Percentiles rank a stretch among this genome's conserved stretches.
Conservation (phyloP, 2,888 invertebrate genomes). For the Achlya flavicornis region DNA sequence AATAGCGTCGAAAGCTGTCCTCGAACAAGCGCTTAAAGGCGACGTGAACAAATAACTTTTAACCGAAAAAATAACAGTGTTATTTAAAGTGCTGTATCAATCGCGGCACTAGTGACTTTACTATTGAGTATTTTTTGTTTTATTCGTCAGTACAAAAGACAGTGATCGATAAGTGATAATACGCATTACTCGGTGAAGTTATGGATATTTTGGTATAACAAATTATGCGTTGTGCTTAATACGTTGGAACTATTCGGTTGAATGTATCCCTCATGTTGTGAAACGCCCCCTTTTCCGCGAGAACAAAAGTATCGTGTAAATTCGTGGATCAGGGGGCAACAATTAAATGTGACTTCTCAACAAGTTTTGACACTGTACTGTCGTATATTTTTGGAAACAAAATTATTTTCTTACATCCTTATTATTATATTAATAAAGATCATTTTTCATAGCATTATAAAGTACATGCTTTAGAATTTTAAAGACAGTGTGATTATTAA, state of each 20-base stretch:
- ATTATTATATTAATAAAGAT: not conserved
- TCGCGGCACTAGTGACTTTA: not conserved
- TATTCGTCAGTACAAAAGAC: slow-evolving; percentile 42
- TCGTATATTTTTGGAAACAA: slow-evolving; percentile 7
- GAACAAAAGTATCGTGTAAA: not conserved
- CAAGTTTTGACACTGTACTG: not conserved
- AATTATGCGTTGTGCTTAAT: not conserved
- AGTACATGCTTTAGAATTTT: slow-evolving; percentile 9
- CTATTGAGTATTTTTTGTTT: slow-evolving; percentile 30
- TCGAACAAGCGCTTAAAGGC: slow-evolving; percentile 71
- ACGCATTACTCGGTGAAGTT: not conserved
- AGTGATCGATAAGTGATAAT: slow-evolving; percentile 38
- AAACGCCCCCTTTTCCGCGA: not conserved
- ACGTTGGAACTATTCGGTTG: not conserved
- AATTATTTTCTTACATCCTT: not conserved
- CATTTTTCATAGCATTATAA: not conserved
- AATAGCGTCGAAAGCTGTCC: slow-evolving; percentile 70
- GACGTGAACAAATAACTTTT: slow-evolving; percentile 52
- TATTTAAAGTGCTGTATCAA: slow-evolving; percentile 1
- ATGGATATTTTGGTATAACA: not conserved
- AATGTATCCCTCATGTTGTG: not conserved
- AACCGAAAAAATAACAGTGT: not conserved
- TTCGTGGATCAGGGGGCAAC: not conserved
- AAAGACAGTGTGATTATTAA: slow-evolving; percentile 11
- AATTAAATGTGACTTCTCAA: not conserved